Percentiles rank a stretch among this genome's conserved stretches.
Conservation (phyloP, 2,888 invertebrate genomes). For the Alsophila aescularia region DNA sequence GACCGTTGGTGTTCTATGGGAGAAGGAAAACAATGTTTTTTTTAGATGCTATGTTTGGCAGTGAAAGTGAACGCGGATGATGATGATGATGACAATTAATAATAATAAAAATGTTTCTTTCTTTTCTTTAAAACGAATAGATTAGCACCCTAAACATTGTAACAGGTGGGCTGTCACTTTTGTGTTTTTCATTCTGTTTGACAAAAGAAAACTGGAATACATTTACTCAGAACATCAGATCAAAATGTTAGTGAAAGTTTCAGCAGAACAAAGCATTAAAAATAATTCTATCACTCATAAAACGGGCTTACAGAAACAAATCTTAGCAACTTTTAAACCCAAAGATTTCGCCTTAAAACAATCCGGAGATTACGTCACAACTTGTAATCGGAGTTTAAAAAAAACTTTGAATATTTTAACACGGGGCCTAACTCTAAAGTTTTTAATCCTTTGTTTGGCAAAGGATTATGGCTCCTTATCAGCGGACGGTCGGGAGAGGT, state of each 20-base stretch:
- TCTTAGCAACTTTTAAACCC: slow-evolving; percentile 45
- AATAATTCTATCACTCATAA: slow-evolving; percentile 46
- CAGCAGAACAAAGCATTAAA: slow-evolving; percentile 17
- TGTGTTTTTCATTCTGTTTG: background rate
- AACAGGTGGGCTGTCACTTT: background rate
- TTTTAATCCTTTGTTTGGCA: slow-evolving; percentile 72
- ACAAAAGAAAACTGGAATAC: slow-evolving; percentile 24
- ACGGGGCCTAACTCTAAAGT: slow-evolving; percentile 43
- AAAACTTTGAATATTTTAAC: slow-evolving; percentile 67
- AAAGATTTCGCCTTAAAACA: slow-evolving; percentile 61
- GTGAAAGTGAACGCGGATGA: too few species aligned
- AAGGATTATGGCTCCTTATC: slow-evolving; percentile 67
- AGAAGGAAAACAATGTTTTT: too few species aligned
- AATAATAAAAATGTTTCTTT: too few species aligned
- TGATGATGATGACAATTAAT: too few species aligned
- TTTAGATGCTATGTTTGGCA: too few species aligned
- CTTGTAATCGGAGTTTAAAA: slow-evolving; percentile 68
- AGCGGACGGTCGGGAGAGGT: slow-evolving; percentile 49
- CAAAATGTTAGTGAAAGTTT: slow-evolving; percentile 13
- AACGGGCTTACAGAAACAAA: slow-evolving; percentile 46
- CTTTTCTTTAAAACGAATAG: too few species aligned
- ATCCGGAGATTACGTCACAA: slow-evolving; percentile 67
- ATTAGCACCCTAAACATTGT: background rate
- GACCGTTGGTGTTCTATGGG: too few species aligned
- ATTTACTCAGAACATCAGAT: slow-evolving; percentile 15